Evolutionary conservation across 2,113 vertebrate species (phyloP).

Genomic region (Sturnus vulgaris): DNA sequence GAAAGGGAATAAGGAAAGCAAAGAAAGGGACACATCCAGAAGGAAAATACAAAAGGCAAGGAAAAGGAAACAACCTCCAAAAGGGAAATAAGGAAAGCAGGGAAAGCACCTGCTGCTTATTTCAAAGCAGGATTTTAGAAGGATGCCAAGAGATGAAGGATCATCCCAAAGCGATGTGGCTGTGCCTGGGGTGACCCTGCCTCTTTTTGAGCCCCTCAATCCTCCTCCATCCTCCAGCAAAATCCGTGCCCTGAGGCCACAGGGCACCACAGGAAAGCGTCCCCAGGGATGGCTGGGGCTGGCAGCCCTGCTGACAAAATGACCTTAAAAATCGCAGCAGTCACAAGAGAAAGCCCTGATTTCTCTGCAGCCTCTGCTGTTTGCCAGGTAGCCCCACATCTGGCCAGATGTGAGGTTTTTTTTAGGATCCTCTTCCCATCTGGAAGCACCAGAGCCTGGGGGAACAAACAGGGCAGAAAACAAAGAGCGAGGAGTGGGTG

Average conservation of each 20-base stretch:
- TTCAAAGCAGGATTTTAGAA: neutral
- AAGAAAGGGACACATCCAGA: rapidly evolving
- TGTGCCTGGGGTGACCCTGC: rapidly evolving
- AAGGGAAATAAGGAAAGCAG: neutral
- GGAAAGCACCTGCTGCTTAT: neutral
- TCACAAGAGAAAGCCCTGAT: neutral
- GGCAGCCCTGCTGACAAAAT: neutral
- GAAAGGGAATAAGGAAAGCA: too few relatives aligned
- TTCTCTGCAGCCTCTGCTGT: neutral
- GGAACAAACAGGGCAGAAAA: neutral
- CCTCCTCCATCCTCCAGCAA: neutral
- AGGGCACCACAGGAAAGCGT: neutral
- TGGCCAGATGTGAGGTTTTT: neutral
- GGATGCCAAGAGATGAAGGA: neutral
- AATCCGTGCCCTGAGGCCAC: neutral
- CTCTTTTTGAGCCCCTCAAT: neutral
- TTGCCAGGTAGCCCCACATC: neutral
- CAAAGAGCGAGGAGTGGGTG: neutral
- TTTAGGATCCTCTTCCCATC: neutral
- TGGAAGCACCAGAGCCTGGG: neutral
- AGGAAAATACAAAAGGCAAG: too few relatives aligned
- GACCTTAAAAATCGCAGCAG: neutral
- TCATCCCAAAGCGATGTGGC: neutral
- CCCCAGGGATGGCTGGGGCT: too few relatives aligned
- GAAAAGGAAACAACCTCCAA: too few relatives aligned